Evolutionary conservation across 2,113 vertebrate genomes (phyloP).

Genomic region (Rhinolophus ferrumequinum): DNA sequence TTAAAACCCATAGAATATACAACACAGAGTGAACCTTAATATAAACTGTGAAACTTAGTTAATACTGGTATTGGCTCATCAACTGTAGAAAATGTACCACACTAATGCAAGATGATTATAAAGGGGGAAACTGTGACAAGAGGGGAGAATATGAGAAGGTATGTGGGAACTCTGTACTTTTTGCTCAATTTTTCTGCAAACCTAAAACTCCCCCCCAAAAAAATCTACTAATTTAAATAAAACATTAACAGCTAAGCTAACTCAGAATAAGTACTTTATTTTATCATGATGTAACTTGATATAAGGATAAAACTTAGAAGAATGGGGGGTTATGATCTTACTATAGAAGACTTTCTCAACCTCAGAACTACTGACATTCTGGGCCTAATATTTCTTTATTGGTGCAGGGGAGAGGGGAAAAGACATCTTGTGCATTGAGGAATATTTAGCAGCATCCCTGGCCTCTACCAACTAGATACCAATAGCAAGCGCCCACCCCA

Average conservation of each 20-base stretch:
- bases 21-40: neutral
- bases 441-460: neutral
- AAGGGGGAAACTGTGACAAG: neutral
- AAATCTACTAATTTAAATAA: neutral
- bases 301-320: neutral
- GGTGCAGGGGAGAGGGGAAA: fast-evolving
- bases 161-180: neutral
- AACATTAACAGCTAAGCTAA: neutral
- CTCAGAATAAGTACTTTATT: neutral
- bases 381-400: neutral
- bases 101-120: neutral
- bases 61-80: neutral
- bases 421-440: neutral
- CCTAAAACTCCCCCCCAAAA: neutral
- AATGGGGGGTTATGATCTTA: neutral
- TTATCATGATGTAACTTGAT: neutral
- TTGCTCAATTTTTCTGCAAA: neutral
- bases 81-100: no score
- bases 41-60: neutral
- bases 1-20: neutral
- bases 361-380: neutral
- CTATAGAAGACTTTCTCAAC: neutral
- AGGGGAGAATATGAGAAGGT: neutral
- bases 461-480: neutral
- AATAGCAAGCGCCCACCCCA: neutral